These are phyloP conservation scores for Heterodera schachtii DNA, from an alignment of 1,140 invertebrate genomes.

Conservation along the genomic window DNA sequence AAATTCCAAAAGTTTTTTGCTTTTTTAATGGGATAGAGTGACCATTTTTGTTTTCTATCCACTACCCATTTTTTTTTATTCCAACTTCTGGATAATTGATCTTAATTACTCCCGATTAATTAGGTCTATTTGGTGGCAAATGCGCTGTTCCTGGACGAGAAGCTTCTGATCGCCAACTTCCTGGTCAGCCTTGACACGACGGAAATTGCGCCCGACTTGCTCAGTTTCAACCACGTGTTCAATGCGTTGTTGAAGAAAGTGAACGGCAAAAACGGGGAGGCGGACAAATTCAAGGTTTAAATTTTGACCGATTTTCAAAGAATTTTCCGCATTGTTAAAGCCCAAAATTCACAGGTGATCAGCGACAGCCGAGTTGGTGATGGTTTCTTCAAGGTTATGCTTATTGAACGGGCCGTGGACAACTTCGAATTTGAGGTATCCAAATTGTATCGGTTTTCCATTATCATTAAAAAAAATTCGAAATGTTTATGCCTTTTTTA, in stretches of 20 bases:
- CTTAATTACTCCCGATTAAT: too few species aligned
- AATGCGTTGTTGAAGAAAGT: constrained; percentile 51
- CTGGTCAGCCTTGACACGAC: constrained; percentile 85
- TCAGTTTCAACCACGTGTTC: constrained; percentile 82
- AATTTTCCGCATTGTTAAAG: too few species aligned
- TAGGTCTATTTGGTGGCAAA: constrained; percentile 41
- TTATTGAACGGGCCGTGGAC: constrained; percentile 75
- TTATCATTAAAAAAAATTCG: too few species aligned
- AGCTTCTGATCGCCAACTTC: constrained; percentile 77
- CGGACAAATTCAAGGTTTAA: too few species aligned
- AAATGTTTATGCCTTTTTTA: too few species aligned
- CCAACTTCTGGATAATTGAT: too few species aligned
- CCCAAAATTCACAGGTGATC: constrained; percentile 69
- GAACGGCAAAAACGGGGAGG: constrained; percentile 63
- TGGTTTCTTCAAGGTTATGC: constrained; percentile 89
- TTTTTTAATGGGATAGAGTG: too few species aligned
- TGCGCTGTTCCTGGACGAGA: constrained; percentile 66
- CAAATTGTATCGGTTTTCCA: too few species aligned
- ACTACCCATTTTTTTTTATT: too few species aligned
- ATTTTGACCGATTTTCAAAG: too few species aligned
- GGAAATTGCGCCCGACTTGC: constrained; percentile 84
- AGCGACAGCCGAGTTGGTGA: constrained; percentile 90
- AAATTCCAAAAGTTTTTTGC: too few species aligned
- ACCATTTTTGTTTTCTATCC: too few species aligned
- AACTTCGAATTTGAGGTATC: constrained; percentile 81